Evolutionary conservation across 2,888 invertebrate species (phyloP).

Genomic region (Drosophila pseudotakahashii): DNA sequence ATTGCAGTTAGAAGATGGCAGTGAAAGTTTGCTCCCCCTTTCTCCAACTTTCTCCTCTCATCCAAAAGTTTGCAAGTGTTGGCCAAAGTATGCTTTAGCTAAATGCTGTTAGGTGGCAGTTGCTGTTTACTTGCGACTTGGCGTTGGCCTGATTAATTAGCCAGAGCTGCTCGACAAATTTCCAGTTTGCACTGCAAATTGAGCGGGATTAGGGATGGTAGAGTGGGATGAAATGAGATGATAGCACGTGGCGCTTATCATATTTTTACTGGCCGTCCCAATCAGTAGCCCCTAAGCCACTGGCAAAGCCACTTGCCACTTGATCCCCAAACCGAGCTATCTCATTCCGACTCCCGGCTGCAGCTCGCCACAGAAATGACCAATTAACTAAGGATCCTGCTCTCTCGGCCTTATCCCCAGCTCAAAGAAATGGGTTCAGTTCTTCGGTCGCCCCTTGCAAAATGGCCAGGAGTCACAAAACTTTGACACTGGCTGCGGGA

Average conservation of each 20-base stretch:
- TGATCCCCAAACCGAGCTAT: conserved; percentile 27
- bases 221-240: neutral
- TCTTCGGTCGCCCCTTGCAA: neutral
- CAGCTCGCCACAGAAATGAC: conserved; percentile 47
- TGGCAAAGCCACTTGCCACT: conserved; percentile 30
- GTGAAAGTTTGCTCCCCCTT: conserved; percentile 55
- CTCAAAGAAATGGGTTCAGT: conserved; percentile 29
- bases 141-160: conserved; percentile 70
- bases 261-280: conserved; percentile 23
- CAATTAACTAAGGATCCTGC: conserved; percentile 58
- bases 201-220: conserved; percentile 25
- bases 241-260: conserved; percentile 37
- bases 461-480: conserved; percentile 45
- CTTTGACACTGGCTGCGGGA: conserved; percentile 65
- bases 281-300: conserved; percentile 32
- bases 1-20: conserved; percentile 69
- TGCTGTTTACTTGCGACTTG: conserved; percentile 61
- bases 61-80: conserved; percentile 49
- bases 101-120: conserved; percentile 69
- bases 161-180: conserved; percentile 43
- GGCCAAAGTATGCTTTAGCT: conserved; percentile 55
- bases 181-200: conserved; percentile 37
- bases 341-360: conserved; percentile 40
- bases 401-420: conserved; percentile 42
- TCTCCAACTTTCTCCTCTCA: no score